Conservation (phyloP, 2,888 invertebrate species). For the Heptascelio sp. region DNA sequence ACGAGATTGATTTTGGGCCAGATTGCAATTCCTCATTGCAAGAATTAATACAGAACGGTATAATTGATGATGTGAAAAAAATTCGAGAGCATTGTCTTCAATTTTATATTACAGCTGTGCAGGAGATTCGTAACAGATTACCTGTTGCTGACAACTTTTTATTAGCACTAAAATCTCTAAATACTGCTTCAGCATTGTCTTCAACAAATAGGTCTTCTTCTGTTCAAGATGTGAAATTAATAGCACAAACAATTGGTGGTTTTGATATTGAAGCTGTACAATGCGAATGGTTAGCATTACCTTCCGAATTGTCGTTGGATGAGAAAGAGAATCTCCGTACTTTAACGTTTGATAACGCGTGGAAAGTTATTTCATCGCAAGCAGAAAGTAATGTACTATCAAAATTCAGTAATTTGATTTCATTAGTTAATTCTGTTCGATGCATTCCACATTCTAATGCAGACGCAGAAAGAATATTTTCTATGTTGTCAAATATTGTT, state of each 20-base stretch:
- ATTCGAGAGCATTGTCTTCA: constrained; percentile 13
- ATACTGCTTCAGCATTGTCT: background rate
- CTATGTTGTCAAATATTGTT: constrained; percentile 21
- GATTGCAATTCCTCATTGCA: background rate
- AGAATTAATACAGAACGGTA: background rate
- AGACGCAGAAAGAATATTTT: background rate
- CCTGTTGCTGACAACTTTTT: constrained; percentile 36
- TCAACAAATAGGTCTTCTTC: background rate
- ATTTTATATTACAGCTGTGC: constrained; percentile 43
- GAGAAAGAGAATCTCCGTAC: background rate
- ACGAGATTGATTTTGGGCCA: constrained; percentile 33
- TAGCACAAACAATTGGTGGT: constrained; percentile 25
- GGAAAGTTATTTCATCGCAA: background rate
- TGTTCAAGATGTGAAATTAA: background rate
- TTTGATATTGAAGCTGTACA: constrained; percentile 7
- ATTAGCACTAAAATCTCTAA: background rate
- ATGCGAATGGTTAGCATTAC: constrained; percentile 26
- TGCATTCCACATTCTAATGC: constrained; percentile 20
- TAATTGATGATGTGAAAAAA: background rate
- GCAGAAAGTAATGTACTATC: background rate
- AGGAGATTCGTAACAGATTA: constrained; percentile 34
- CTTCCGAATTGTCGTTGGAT: background rate
- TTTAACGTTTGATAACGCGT: background rate
- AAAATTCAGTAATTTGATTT: background rate
- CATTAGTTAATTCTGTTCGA: background rate